phyloP scores from a whole-genome alignment of 2,113 vertebrate species.

The Strix aluco region DNA sequence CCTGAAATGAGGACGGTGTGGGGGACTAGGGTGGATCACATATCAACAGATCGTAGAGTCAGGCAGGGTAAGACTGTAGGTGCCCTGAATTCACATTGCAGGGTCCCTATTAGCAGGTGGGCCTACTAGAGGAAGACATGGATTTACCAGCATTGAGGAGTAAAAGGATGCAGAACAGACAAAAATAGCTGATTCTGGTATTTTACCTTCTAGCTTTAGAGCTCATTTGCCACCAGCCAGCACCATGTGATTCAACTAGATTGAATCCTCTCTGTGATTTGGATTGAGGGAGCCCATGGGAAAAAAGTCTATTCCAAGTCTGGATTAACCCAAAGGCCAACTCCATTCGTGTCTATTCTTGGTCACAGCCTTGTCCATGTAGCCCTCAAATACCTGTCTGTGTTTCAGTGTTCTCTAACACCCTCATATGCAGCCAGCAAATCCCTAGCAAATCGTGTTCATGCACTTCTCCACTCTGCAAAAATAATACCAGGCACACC shows the following conservation, averaged over 20 bases:
- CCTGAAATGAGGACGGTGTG: not conserved
- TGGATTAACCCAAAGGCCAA: not conserved
- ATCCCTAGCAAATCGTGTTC: not conserved
- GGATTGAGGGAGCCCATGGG: not conserved
- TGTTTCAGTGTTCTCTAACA: not conserved
- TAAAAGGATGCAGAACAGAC: not conserved
- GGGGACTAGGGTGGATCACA: accelerated
- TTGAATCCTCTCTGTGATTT: not conserved
- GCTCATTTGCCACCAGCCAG: not conserved
- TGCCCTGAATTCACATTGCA: not conserved
- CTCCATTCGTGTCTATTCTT: not conserved
- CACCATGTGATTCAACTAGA: not conserved
- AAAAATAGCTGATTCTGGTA: not conserved
- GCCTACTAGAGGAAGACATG: not conserved
- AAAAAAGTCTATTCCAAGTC: not conserved
- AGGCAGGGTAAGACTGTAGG: not conserved
- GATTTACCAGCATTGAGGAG: not conserved
- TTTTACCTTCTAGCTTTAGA: not conserved
- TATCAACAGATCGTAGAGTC: accelerated
- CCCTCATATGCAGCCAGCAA: not conserved
- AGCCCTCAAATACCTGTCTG: not conserved
- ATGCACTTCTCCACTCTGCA: not conserved
- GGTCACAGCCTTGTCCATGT: not conserved
- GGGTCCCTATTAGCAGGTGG: not conserved
- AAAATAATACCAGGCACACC: not conserved